Conservation (phyloP, 2,888 invertebrate species). For the Drosophila anomelani region DNA sequence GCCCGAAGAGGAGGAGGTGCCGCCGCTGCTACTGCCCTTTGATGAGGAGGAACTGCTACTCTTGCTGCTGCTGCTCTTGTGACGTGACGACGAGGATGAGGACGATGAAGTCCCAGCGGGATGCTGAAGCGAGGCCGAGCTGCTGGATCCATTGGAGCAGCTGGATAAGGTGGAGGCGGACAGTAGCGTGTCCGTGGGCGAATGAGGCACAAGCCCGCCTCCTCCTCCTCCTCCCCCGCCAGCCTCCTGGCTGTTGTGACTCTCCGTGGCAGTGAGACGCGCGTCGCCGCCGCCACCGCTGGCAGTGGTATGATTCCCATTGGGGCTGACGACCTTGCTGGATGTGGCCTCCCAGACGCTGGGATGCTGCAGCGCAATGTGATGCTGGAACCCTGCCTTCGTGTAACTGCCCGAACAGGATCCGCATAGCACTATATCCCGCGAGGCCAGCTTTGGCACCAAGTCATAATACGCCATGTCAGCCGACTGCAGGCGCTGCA, state of each 20-base stretch:
- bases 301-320: constrained; percentile 6
- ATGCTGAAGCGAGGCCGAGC: constrained; percentile 83
- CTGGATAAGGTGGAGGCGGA: constrained; percentile 62
- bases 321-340: constrained; percentile 57
- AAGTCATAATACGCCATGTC: constrained; percentile 91
- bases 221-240: constrained; percentile 15
- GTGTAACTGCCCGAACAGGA: constrained; percentile 91
- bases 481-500: constrained; percentile 86
- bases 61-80: constrained; percentile 84
- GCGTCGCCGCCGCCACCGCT: constrained; percentile 13
- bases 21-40: constrained; percentile 61
- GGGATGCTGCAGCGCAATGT: constrained; percentile 87
- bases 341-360: constrained; percentile 74
- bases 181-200: constrained; percentile 62
- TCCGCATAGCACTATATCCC: constrained; percentile 92
- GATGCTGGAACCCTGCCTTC: constrained; percentile 91
- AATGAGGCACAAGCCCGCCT: constrained; percentile 45
- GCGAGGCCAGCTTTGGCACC: constrained; percentile 91
- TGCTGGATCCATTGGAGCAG: constrained; percentile 71
- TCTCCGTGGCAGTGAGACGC: constrained; percentile 46
- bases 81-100: constrained; percentile 72
- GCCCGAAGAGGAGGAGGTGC: constrained; percentile 17
- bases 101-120: constrained; percentile 63
- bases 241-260: constrained; percentile 24
- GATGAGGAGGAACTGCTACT: constrained; percentile 72